A percentile compares a stretch with the other conserved stretches of the same genome.
Conservation (phyloP, 2,888 invertebrate genomes). For the Boloria euphrosyne region DNA sequence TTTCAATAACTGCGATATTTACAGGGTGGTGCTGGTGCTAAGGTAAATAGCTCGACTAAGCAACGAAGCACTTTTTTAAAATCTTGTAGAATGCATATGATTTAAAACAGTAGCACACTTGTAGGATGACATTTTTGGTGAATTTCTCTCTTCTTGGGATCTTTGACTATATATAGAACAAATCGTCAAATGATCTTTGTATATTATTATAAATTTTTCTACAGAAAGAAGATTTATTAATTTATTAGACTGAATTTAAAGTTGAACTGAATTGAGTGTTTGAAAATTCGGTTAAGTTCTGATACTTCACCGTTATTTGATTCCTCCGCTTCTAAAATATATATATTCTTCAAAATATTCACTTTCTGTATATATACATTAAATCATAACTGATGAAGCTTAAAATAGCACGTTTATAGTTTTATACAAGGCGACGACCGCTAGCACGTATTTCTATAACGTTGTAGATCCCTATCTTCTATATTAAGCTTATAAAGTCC, state of each 20-base stretch:
- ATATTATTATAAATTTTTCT: slow-evolving; percentile 33
- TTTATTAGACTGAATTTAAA: slow-evolving; percentile 9
- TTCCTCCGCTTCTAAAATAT: slow-evolving; percentile 8
- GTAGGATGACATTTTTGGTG: slow-evolving; percentile 49
- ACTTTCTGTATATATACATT: slow-evolving; percentile 2
- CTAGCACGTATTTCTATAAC: slow-evolving; percentile 27
- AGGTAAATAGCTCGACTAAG: slow-evolving; percentile 66
- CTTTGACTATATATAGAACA: slow-evolving; percentile 30
- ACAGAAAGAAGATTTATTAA: slow-evolving; percentile 36
- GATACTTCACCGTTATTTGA: slow-evolving; percentile 11
- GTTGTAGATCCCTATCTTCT: slow-evolving; percentile 20
- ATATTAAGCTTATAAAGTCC: slow-evolving; percentile 15
- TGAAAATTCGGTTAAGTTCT: slow-evolving; percentile 6
- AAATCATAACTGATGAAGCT: not conserved
- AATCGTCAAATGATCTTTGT: slow-evolving; percentile 21
- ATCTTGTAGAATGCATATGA: slow-evolving; percentile 63
- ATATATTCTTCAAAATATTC: slow-evolving; percentile 7
- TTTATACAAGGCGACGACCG: not conserved
- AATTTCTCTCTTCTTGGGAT: slow-evolving; percentile 27
- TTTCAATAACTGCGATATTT: slow-evolving; percentile 49
- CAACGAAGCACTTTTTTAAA: slow-evolving; percentile 51
- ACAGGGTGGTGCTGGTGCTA: slow-evolving; percentile 78
- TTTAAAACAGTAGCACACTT: slow-evolving; percentile 57
- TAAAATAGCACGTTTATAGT: slow-evolving; percentile 14
- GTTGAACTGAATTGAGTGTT: slow-evolving; percentile 7